Evolutionary conservation across 2,888 invertebrate species (phyloP), one percentile per base, ranked within the genome.

Genomic region (Diachrysia chrysitis): DNA sequence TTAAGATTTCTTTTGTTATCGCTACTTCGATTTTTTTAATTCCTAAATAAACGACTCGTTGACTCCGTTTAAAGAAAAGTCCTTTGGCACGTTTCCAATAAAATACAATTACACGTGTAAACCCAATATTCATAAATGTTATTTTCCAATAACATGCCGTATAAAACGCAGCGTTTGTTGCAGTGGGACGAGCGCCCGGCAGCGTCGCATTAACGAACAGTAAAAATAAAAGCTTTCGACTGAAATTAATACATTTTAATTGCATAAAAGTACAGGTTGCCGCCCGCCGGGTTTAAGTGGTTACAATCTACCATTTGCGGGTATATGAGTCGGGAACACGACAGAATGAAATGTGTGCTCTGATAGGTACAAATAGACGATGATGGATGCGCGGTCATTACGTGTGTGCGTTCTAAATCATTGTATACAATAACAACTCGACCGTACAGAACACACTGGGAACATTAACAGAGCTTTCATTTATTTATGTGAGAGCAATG

Each of bases 221-320:
- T 86, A 87, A 89, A 89, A 90, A 87, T 87, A 89, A 89, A 89
- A 83, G 78, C 83, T 83, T 79, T 80, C 78, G 83, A 89, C 78
- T 85, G 78, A 88, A 88, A 90, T 91, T 91, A 90, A 91, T 91
- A 89, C 89, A 90, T 90, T 91, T 88, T 91, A 91, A 91, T 91
- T 91, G 89, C 85, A 87, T 85, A 78, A 86, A 88, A 87, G 86
- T 86, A 85, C 84, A 86, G 85, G 85, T 87, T 87, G 80, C 83
- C 23, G 54, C 54, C 75, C 85, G 81, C 75, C 70, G 83, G 84
- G 78, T 84, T 82, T 84, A 87, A 87, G 87, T 87, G 86, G 86
- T 81, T 79, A 86, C 82, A 81, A 81, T 81, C 71, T 82, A 81
- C 83, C 78, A 75, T 74, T 66, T 57, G 35, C 70, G 60, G 74